phyloP scores from a whole-genome alignment of 1,140 invertebrate genomes.

The Fopius arisanus region DNA sequence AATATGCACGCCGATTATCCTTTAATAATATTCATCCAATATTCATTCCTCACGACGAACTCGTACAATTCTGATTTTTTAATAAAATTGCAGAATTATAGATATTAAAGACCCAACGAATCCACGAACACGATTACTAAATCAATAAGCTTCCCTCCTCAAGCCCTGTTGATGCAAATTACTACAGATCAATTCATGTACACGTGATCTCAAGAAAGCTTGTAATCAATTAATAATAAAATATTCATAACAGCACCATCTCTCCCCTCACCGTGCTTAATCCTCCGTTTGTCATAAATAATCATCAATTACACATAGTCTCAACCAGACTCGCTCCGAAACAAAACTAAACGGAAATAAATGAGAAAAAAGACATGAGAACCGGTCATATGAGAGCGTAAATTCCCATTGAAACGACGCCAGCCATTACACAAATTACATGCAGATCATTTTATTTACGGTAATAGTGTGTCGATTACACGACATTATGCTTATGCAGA shows the following conservation, averaged over 20 bases:
- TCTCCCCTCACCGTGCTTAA: background rate
- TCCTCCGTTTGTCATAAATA: background rate
- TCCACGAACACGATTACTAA: background rate
- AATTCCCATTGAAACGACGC: background rate
- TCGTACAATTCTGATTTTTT: too few relatives aligned
- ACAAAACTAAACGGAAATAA: background rate
- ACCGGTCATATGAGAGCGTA: background rate
- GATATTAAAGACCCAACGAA: background rate
- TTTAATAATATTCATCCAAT: too few relatives aligned
- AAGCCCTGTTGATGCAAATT: background rate
- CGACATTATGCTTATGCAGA: slow-evolving; percentile 48
- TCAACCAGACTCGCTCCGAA: too few relatives aligned
- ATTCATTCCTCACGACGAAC: too few relatives aligned
- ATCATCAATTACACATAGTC: background rate
- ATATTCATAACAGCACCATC: background rate
- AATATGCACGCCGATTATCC: too few relatives aligned
- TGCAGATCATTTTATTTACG: slow-evolving; percentile 62
- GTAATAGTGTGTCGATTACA: slow-evolving; percentile 42
- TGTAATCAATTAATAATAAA: slow-evolving; percentile 3
- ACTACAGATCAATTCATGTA: background rate
- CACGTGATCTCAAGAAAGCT: background rate
- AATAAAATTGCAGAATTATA: background rate
- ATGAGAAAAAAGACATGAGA: background rate
- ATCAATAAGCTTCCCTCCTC: background rate
- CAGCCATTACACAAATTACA: slow-evolving; percentile 57